Evolutionary conservation across 2,113 vertebrate species (phyloP).

Genomic region (Lathamus discolor): DNA sequence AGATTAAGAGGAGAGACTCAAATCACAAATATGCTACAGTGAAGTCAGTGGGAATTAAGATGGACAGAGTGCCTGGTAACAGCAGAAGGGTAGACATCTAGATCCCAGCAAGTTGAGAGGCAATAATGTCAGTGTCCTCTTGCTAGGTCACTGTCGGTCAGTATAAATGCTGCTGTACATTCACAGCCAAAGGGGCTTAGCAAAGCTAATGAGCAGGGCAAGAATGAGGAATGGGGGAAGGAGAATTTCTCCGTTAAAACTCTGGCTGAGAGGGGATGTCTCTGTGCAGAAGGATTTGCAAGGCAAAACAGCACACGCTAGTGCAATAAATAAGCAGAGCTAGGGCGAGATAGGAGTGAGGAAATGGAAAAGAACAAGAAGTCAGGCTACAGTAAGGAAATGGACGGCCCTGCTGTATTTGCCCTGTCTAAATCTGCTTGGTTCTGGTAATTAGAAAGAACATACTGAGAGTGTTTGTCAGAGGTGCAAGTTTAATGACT

Average conservation of each 20-base stretch:
- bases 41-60: constrained; percentile 10
- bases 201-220: constrained; percentile 49
- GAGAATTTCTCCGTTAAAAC: constrained; percentile 48
- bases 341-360: neutral
- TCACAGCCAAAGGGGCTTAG: constrained; percentile 30
- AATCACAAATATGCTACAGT: neutral
- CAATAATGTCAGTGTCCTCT: neutral
- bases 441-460: constrained; percentile 60
- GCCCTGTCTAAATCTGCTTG: constrained; percentile 37
- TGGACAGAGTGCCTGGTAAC: neutral
- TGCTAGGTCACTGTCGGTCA: neutral
- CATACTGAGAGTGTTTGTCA: constrained; percentile 41
- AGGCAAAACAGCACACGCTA: constrained; percentile 18
- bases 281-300: constrained; percentile 42
- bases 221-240: neutral
- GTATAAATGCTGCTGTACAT: neutral
- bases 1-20: neutral
- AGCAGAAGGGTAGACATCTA: neutral
- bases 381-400: neutral
- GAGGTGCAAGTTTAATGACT: constrained; percentile 63
- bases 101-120: neutral
- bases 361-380: neutral
- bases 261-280: constrained; percentile 4
- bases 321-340: constrained; percentile 25
- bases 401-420: constrained; percentile 2